Conservation (phyloP, 2,888 invertebrate genomes). For the Drosophila anomalata region DNA sequence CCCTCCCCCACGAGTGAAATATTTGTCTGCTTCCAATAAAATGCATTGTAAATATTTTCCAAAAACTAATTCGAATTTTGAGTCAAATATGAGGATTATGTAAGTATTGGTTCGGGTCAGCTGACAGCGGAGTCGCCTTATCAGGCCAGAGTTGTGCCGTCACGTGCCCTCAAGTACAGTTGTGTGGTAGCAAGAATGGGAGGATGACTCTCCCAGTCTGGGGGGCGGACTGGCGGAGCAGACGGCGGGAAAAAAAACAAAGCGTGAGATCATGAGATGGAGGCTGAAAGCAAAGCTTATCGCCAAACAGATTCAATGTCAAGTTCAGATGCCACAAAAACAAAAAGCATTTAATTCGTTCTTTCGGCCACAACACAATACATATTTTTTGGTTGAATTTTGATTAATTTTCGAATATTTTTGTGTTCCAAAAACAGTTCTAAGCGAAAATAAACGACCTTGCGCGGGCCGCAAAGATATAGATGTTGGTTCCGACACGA, state of each 20-base stretch:
- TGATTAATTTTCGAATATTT: not conserved
- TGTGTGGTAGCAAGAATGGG: conserved; percentile 39
- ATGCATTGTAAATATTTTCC: conserved; percentile 67
- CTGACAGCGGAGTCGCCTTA: conserved; percentile 32
- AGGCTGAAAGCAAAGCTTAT: conserved; percentile 49
- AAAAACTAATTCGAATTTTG: conserved; percentile 23
- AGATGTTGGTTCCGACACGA: conserved; percentile 5
- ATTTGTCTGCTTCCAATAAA: conserved; percentile 68
- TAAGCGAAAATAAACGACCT: conserved; percentile 76
- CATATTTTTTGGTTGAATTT: conserved; percentile 7
- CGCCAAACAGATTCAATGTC: conserved; percentile 67
- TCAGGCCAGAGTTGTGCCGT: conserved; percentile 10
- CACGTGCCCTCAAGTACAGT: conserved; percentile 62
- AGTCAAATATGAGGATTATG: conserved; percentile 47
- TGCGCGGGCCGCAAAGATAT: conserved; percentile 56
- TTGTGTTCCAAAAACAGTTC: conserved; percentile 30
- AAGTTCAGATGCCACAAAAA: conserved; percentile 61
- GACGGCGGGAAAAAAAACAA: conserved; percentile 2
- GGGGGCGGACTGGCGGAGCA: too few species aligned
- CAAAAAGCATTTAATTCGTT: conserved; percentile 11
- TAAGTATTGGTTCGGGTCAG: conserved; percentile 64
- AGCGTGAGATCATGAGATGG: conserved; percentile 1
- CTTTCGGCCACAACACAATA: conserved; percentile 23
- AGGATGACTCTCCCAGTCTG: conserved; percentile 2
- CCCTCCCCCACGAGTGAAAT: conserved; percentile 22